phyloP scores from a whole-genome alignment of 2,797 vertebrate genomes.

The Gila robusta region DNA sequence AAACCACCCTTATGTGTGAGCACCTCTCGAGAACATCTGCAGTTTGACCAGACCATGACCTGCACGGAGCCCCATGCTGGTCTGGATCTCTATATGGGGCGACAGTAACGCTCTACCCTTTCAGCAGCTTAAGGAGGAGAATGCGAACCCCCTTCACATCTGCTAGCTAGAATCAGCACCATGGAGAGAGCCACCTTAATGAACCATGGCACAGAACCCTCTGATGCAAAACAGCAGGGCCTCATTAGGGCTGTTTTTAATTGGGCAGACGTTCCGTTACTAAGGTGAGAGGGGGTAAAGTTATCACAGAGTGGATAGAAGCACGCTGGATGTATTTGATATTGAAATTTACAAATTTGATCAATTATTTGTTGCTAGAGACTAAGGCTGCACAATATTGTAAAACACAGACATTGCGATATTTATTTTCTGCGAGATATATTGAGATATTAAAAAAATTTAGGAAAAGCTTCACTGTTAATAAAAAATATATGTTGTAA shows the following conservation, averaged over 20 bases:
- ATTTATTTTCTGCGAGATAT: background rate
- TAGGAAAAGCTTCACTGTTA: background rate
- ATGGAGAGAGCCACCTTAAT: constrained; percentile 48
- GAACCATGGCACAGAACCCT: constrained; percentile 43
- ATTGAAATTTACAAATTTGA: background rate
- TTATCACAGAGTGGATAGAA: background rate
- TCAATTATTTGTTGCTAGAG: background rate
- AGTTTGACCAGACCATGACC: constrained; percentile 42
- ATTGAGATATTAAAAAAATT: background rate
- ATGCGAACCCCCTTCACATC: constrained; percentile 9
- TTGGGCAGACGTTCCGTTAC: constrained; percentile 74
- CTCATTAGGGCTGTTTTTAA: constrained; percentile 73
- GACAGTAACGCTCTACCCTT: background rate
- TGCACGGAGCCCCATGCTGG: constrained; percentile 11
- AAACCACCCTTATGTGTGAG: background rate
- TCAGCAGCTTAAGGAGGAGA: constrained; percentile 37
- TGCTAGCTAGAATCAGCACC: constrained; percentile 36
- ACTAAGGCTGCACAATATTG: background rate
- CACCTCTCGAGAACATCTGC: constrained; percentile 30
- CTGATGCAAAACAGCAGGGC: constrained; percentile 51
- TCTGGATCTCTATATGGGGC: constrained; percentile 20
- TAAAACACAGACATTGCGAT: background rate
- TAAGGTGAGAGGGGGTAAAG: constrained; percentile 48
- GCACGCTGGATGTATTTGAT: background rate
- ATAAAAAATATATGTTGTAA: too few relatives aligned